Evolutionary conservation across 1,140 invertebrate genomes (phyloP), one percentile per base, ranked within the genome.

Genomic region (Geopemphigus sp.): DNA sequence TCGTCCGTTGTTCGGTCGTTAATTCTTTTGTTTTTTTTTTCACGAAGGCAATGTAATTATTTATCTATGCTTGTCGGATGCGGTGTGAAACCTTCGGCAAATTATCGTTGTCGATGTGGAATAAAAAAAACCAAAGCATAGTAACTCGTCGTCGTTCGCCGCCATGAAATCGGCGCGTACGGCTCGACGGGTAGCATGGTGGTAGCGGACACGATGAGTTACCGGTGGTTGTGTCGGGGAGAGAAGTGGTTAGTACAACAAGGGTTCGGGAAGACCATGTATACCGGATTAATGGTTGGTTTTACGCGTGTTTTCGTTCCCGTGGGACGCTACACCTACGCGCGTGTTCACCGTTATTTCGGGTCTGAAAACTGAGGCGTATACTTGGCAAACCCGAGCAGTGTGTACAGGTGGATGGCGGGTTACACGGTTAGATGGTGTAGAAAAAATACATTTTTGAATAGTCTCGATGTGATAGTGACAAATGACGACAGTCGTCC

Each of bases 401-500:
- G 29, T 8, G 61, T 64, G 29, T 32, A 8, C 6, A 14, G 15
- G 59, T 24, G 4, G 0, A 24, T 3, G 17, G 26, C 0, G 6
- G 61, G 2, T 6, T 14, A 59, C 6, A 19, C 6, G 61, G n/a
- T 29, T 11, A 5, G 26, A 14, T 32, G 29, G 32, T 64, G 32
- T 29, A 64, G 26, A 57, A 70, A 73, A 70, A 74, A 74, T 74
- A 74, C n/a, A 56, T 74, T 74, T 74, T 39, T 57, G 72, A 57
- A 74, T 53, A 29, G n/a, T 57, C 26, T 26, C 50, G 19, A 74
- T 57, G 53, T 74, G 72, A 74, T 56, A 74, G 72, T 74, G 72
- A 57, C 72, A 74, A 74, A 74, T 57, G 53, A 74, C 72, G 72
- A 32, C 47, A 72, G 24, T 10, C 12, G n/a, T n/a, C n/a, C n/a